Conservation (phyloP, 1,140 invertebrate species). For the Apis dorsata region DNA sequence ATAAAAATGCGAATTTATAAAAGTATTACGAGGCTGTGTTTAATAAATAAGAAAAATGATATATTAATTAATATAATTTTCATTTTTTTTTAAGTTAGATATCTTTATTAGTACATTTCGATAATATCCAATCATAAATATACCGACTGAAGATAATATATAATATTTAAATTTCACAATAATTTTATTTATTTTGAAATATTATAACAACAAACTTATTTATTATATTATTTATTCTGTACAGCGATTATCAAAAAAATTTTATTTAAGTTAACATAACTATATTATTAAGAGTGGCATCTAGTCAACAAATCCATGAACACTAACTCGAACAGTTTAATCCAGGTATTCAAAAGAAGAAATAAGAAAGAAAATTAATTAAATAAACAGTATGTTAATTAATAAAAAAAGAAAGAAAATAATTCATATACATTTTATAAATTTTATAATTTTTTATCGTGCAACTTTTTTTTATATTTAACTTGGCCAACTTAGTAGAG, state of each 20-base stretch:
- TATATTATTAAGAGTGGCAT: conserved; percentile 68
- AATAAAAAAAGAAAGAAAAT: not conserved
- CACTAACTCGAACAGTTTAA: conserved; percentile 71
- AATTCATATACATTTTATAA: not conserved
- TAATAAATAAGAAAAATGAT: conserved; percentile 53
- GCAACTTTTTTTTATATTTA: conserved; percentile 25
- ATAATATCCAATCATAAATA: not conserved
- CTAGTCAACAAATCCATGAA: conserved; percentile 73
- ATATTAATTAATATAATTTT: conserved; percentile 14
- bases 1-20: not conserved
- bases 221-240: not conserved
- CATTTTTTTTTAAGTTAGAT: conserved; percentile 10
- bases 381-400: no score
- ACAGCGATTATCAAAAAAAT: not conserved
- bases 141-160: not conserved
- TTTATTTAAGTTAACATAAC: conserved; percentile 3
- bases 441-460: not conserved
- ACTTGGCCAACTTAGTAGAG: conserved; percentile 70
- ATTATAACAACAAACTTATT: not conserved
- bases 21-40: conserved; percentile 65
- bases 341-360: conserved; percentile 16
- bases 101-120: not conserved
- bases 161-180: not conserved
- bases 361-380: not conserved
- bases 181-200: not conserved